Evolutionary conservation across 2,113 vertebrate species (phyloP).

Genomic region (Forbesichthys agassizii): DNA sequence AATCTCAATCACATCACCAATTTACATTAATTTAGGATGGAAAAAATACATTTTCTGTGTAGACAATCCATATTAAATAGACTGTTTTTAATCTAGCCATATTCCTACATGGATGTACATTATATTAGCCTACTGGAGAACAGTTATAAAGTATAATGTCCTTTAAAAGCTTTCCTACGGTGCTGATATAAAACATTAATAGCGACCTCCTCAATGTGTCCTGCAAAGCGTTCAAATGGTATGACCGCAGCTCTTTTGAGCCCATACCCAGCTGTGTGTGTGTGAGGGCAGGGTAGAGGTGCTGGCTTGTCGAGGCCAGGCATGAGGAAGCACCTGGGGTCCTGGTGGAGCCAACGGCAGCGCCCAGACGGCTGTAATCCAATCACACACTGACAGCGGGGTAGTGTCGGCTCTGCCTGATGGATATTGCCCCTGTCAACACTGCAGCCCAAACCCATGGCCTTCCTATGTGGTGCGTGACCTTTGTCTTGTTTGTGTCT

Average conservation of each 20-base stretch:
- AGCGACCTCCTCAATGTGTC: not conserved
- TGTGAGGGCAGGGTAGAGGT: constrained; percentile 27
- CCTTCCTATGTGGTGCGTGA: not conserved
- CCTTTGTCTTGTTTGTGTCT: not conserved
- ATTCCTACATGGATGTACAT: constrained; percentile 84
- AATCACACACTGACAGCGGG: constrained; percentile 60
- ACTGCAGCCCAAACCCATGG: constrained; percentile 26
- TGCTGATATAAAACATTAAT: not conserved
- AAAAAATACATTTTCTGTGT: constrained; percentile 87
- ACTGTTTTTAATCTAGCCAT: constrained; percentile 90
- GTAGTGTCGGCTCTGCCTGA: constrained; percentile 42
- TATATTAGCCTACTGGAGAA: constrained; percentile 86
- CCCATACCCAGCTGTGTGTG: constrained; percentile 1
- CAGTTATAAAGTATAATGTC: constrained; percentile 10
- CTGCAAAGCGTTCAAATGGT: not conserved
- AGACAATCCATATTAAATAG: constrained; percentile 87
- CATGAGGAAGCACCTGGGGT: constrained; percentile 61
- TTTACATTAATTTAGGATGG: constrained; percentile 85
- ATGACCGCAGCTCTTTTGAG: constrained; percentile 13
- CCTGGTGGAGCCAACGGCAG: constrained; percentile 41
- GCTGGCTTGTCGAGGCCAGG: constrained; percentile 34
- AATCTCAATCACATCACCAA: constrained; percentile 52
- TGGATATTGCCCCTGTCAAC: constrained; percentile 60
- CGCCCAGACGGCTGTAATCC: constrained; percentile 48
- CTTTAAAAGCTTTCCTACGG: constrained; percentile 6